A percentile compares a stretch with the other conserved stretches of the same genome.
These are phyloP conservation scores for Ageneiosus marmoratus DNA, from an alignment of 2,113 vertebrate species.

Conservation along the genomic window DNA sequence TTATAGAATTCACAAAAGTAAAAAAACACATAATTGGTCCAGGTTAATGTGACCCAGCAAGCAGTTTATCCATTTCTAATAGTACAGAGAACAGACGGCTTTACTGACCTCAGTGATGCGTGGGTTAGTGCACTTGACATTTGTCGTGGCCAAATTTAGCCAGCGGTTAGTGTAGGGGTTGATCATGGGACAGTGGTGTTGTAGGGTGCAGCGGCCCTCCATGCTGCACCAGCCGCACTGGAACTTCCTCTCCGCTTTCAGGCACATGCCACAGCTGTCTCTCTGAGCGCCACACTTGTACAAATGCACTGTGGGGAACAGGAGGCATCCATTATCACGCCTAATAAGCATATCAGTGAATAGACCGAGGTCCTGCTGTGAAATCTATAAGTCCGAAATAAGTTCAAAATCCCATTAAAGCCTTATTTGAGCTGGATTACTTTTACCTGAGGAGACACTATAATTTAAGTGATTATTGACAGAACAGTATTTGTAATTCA, in stretches of 20 bases:
- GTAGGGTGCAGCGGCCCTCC: slow-evolving; percentile 83
- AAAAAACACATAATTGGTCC: background rate
- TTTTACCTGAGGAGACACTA: slow-evolving; percentile 2
- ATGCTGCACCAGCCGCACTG: slow-evolving; percentile 94
- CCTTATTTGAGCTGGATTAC: slow-evolving; percentile 1
- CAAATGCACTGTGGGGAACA: slow-evolving; percentile 82
- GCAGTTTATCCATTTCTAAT: background rate
- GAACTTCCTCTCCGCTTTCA: slow-evolving; percentile 93
- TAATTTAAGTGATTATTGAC: slow-evolving; percentile 2
- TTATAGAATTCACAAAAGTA: background rate
- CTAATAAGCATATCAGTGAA: background rate
- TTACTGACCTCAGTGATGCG: slow-evolving; percentile 91
- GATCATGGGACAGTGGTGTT: slow-evolving; percentile 80
- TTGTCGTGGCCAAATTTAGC: slow-evolving; percentile 88
- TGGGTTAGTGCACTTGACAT: slow-evolving; percentile 96
- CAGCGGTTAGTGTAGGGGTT: slow-evolving; percentile 80
- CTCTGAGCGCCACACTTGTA: slow-evolving; percentile 96
- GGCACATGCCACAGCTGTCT: slow-evolving; percentile 95
- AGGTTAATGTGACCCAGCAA: background rate
- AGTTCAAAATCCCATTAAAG: background rate
- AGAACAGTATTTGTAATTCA: background rate
- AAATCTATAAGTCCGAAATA: background rate
- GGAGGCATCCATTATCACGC: background rate
- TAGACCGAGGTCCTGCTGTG: background rate
- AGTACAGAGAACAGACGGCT: background rate